phyloP scores from a whole-genome alignment of 2,888 invertebrate species.

The Teleogryllus oceanicus region DNA sequence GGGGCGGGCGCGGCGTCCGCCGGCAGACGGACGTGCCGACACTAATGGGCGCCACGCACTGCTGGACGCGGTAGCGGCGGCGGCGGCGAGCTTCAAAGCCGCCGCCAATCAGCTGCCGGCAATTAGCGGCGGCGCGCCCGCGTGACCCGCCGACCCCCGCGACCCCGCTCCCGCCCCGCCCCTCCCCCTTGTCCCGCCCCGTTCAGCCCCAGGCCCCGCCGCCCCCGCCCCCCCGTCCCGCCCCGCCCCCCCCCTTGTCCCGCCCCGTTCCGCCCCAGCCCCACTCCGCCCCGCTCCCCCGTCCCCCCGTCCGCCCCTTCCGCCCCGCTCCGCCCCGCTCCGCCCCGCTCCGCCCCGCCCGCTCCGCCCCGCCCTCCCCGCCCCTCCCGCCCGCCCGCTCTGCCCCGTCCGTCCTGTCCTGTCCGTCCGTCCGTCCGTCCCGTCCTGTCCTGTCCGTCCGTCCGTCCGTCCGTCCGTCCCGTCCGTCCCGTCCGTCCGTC shows the following conservation, averaged over 20 bases:
- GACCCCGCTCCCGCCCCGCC: background rate
- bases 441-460: background rate
- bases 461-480: background rate
- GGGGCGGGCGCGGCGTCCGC: background rate
- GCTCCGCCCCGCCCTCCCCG: background rate
- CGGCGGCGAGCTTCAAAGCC: background rate
- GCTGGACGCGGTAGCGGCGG: background rate
- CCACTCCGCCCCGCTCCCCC: background rate
- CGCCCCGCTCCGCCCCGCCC: background rate
- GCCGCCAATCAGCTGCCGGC: background rate
- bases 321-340: background rate
- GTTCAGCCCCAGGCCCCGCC: background rate
- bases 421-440: no score
- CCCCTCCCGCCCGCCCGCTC: background rate
- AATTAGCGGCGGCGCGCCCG: conserved; percentile 10
- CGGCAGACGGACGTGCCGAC: conserved; percentile 7
- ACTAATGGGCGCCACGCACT: conserved; percentile 18
- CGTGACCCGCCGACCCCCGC: background rate
- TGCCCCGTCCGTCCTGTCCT: background rate
- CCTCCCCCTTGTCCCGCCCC: background rate
- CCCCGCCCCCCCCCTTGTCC: no score
- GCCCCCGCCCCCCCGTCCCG: background rate
- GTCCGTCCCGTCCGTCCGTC: background rate
- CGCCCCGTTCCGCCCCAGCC: background rate
- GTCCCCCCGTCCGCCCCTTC: no score